These are phyloP conservation scores for Chinchilla lanigera DNA, from an alignment of 2,113 vertebrate species.

Conservation along the genomic window DNA sequence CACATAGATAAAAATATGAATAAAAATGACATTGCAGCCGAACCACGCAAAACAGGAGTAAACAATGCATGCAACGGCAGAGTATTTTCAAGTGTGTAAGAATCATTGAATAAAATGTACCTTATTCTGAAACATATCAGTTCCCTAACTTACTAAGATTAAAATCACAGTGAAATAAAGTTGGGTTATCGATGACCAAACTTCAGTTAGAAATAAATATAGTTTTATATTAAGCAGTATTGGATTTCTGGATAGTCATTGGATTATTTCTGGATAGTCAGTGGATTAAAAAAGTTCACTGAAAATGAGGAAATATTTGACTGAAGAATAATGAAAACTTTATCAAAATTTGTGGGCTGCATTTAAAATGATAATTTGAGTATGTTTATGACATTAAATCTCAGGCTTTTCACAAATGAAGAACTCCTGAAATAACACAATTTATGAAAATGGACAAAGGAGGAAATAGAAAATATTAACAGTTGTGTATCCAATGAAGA, in stretches of 20 bases:
- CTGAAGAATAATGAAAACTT: neutral
- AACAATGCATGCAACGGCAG: neutral
- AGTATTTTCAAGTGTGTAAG: neutral
- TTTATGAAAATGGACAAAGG: neutral
- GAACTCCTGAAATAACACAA: neutral
- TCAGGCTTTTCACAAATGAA: neutral
- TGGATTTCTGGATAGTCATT: neutral
- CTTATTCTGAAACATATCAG: neutral
- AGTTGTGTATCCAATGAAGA: neutral
- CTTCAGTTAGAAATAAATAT: neutral
- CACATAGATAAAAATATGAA: neutral
- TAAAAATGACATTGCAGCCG: neutral
- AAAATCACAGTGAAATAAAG: constrained; percentile 4
- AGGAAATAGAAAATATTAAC: constrained; percentile 7
- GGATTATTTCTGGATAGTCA: neutral
- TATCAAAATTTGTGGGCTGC: neutral
- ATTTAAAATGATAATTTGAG: constrained; percentile 6
- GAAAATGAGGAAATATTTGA: constrained; percentile 20
- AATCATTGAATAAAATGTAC: constrained; percentile 5
- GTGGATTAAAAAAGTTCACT: neutral
- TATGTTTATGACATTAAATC: neutral
- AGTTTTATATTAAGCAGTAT: neutral
- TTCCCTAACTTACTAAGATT: neutral
- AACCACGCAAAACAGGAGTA: neutral
- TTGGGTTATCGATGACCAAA: neutral